A percentile compares a stretch with the other conserved stretches of the same genome.
Evolutionary conservation across 2,113 vertebrate species (phyloP).

Genomic region (Mixornis gularis): DNA sequence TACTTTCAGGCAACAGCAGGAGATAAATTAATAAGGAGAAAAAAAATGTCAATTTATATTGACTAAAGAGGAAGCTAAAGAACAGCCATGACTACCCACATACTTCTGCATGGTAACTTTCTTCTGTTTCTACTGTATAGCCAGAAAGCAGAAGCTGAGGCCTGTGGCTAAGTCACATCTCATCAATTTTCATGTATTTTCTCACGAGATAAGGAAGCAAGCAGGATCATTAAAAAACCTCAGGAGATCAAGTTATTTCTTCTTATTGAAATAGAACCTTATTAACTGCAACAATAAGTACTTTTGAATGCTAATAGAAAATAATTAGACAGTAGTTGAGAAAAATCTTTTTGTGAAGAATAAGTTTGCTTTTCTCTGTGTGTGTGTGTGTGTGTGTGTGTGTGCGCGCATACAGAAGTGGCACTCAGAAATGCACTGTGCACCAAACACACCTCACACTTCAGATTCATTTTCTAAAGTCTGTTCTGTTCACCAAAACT

Average conservation of each 20-base stretch:
- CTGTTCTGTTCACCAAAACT: neutral
- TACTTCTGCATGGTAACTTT: neutral
- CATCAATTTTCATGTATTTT: neutral
- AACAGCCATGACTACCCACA: conserved; percentile 15
- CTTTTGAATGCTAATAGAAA: neutral
- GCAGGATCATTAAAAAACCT: neutral
- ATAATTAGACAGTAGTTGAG: neutral
- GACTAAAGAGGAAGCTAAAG: conserved; percentile 22
- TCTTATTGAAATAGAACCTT: neutral
- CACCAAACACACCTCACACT: neutral
- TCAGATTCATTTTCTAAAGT: neutral
- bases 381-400: neutral
- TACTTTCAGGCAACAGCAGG: conserved; percentile 44
- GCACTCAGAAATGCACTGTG: neutral
- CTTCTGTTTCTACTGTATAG: neutral
- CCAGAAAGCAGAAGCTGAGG: neutral
- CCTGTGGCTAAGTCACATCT: neutral
- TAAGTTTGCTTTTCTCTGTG: neutral
- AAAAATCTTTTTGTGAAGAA: neutral
- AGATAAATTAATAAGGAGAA: conserved; percentile 18
- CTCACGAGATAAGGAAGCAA: neutral
- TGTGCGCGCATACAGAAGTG: neutral
- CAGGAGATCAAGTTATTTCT: neutral
- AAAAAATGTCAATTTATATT: conserved; percentile 19
- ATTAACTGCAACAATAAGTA: neutral